These are phyloP conservation scores for Eunapius fragilis DNA, from an alignment of 37 sponge, comb jelly and placozoan genomes.

Conservation along the genomic window DNA sequence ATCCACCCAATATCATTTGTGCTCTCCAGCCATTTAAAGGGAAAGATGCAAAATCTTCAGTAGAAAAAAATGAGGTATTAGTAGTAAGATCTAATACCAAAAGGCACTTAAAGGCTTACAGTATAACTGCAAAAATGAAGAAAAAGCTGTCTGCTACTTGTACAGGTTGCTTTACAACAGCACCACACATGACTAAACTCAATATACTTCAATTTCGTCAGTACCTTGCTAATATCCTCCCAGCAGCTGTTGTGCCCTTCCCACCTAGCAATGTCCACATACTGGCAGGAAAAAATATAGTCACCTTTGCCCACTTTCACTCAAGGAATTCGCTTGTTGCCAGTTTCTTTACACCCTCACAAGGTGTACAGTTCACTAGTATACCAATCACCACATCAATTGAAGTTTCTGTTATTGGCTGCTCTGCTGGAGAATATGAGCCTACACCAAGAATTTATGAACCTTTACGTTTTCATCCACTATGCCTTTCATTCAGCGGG, in stretches of 20 bases:
- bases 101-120: neutral
- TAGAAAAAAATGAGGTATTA: conserved; percentile 18
- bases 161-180: neutral
- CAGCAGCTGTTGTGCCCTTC: neutral
- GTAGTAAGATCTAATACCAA: neutral
- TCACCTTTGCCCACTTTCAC: neutral
- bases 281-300: neutral
- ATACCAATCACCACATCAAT: neutral
- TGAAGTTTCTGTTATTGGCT: neutral
- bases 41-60: conserved; percentile 17
- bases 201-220: neutral
- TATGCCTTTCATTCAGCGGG: neutral
- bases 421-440: neutral
- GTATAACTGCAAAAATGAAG: neutral
- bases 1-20: conserved; percentile 20
- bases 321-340: neutral
- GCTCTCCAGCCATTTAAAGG: conserved; percentile 23
- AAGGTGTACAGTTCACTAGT: neutral
- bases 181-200: neutral
- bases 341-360: neutral
- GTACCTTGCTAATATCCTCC: neutral
- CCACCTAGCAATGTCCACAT: neutral
- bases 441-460: neutral
- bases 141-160: neutral
- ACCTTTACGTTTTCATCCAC: neutral